Evolutionary conservation across 2,113 vertebrate species (phyloP).

Genomic region (Cercopithecus mona): DNA sequence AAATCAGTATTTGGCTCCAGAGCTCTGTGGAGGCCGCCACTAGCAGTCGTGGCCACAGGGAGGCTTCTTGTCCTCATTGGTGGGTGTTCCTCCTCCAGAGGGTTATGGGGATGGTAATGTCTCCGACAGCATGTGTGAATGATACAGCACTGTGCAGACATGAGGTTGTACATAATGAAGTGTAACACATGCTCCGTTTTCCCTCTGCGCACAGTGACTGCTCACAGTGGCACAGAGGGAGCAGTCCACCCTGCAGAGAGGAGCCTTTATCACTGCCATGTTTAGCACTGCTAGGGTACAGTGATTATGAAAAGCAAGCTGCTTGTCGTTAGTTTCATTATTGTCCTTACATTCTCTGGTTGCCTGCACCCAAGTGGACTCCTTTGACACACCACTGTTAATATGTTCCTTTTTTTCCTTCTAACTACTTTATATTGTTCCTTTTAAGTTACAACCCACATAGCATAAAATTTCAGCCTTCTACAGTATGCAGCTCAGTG

Average conservation of each 20-base stretch:
- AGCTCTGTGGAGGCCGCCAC: background rate
- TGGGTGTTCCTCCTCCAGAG: too few relatives aligned
- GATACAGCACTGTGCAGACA: background rate
- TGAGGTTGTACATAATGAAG: too few relatives aligned
- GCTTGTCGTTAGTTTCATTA: rapidly evolving
- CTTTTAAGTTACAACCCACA: background rate
- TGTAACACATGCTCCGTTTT: rapidly evolving
- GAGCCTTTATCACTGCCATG: rapidly evolving
- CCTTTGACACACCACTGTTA: rapidly evolving
- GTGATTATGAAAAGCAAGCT: background rate
- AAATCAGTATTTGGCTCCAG: rapidly evolving
- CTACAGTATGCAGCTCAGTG: background rate
- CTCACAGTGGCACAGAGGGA: background rate
- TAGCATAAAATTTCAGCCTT: background rate
- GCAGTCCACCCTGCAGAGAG: background rate
- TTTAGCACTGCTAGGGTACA: rapidly evolving
- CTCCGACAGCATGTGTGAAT: rapidly evolving
- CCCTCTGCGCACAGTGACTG: background rate
- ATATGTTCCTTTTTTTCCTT: background rate
- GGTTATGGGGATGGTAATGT: rapidly evolving
- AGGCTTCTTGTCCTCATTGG: background rate
- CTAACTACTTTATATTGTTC: background rate
- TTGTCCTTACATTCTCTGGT: rapidly evolving
- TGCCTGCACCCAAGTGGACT: too few relatives aligned
- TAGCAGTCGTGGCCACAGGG: background rate